Evolutionary conservation across 2,888 invertebrate species (phyloP), one percentile per base, ranked within the genome.

Genomic region (Heliconius erato): DNA sequence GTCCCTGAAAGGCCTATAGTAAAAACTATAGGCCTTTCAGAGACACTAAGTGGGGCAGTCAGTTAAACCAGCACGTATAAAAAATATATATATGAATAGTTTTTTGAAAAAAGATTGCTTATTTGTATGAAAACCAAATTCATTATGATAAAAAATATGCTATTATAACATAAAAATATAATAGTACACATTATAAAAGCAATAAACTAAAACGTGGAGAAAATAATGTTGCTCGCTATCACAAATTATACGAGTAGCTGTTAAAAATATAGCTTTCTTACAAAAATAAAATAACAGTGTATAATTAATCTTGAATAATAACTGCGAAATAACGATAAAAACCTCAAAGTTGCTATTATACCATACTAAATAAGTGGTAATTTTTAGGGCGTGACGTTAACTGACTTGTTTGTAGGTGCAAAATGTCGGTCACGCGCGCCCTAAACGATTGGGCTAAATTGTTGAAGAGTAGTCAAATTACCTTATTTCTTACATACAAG

Each of bases 361-460:
- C 23, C 32, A 74, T 74, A 32, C 54, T 74, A 74, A 59, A 59
- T 59, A 59, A 74, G n/a, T 23, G 59, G 59, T 74, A 59, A 14
- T 14, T 35, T 54, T 54, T 28, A 32, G 32, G 74, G 74, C 74
- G 74, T 74, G 54, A 49, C 54, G 32, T 23, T 74, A 59, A 74
- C 32, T 59, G 54, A 74, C 32, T 59, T 49, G 74, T 59, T 74
- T 74, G 54, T 49, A 74, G 74, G 74, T 74, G 59, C 32, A 59
- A 59, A 74, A 74, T 74, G 59, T 59, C 74, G 74, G 74, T 59
- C 74, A 74, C 74, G 59, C 32, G 23, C 59, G 54, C 74, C 74
- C 59, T 74, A 35, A 74, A 59, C 74, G 32, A 74, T 59, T 74
- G 32, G 74, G 32, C 74, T 23, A 74, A 74, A 35, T 74, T 59